These are phyloP conservation scores for Phocides pigmalion DNA, from an alignment of 1,140 invertebrate species.

Conservation along the genomic window DNA sequence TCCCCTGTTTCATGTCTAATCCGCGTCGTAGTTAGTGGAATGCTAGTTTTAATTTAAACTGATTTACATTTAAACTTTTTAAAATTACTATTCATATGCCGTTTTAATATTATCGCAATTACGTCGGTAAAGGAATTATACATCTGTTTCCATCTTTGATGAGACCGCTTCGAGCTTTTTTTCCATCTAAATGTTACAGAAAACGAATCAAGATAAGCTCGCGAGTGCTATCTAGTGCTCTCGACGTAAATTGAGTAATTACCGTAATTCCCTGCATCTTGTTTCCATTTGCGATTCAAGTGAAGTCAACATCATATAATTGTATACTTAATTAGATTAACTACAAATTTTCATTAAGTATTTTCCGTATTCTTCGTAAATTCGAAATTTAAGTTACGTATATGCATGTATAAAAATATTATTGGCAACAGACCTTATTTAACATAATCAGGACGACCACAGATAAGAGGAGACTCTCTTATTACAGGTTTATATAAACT, in stretches of 20 bases:
- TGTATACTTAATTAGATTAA: background rate
- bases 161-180: conserved; percentile 14
- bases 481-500: too few species aligned
- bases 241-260: conserved; percentile 21
- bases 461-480: too few species aligned
- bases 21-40: too few species aligned
- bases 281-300: conserved; percentile 19
- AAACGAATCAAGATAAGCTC: conserved; percentile 14
- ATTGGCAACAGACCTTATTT: too few species aligned
- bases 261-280: conserved; percentile 14
- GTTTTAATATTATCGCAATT: conserved; percentile 8
- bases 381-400: too few species aligned
- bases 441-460: too few species aligned
- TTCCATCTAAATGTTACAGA: conserved; percentile 18
- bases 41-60: conserved; percentile 4
- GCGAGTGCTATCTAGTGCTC: conserved; percentile 16
- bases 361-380: too few species aligned
- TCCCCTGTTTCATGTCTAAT: too few species aligned
- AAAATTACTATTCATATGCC: background rate
- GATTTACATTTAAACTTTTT: conserved; percentile 1
- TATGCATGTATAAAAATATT: too few species aligned
- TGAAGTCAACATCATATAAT: conserved; percentile 11
- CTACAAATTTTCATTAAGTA: too few species aligned
- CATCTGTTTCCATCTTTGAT: conserved; percentile 19
- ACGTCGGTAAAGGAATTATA: conserved; percentile 1